These are phyloP conservation scores for Eulemur macaco DNA, from an alignment of 2,113 vertebrate species.

Conservation along the genomic window DNA sequence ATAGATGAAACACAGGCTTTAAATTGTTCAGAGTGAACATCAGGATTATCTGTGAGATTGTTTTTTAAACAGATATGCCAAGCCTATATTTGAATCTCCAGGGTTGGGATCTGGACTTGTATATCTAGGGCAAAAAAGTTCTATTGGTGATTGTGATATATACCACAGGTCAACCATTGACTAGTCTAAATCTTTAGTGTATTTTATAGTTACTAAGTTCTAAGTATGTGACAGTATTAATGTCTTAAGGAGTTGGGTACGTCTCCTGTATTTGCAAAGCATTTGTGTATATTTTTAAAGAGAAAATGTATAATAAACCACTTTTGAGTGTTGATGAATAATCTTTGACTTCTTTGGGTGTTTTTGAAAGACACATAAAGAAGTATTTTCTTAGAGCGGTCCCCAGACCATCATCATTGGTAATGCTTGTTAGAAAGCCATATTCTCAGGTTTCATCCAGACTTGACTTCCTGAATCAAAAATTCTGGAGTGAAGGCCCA, in stretches of 20 bases:
- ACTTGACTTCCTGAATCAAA: neutral
- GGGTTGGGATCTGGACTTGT: neutral
- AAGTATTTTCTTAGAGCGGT: neutral
- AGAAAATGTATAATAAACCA: neutral
- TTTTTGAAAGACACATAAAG: neutral
- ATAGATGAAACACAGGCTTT: neutral
- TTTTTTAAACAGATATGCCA: neutral
- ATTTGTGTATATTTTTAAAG: neutral
- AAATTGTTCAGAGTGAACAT: neutral
- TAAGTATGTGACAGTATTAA: neutral
- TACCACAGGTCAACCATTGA: neutral
- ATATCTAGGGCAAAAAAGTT: neutral
- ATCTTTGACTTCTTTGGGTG: neutral
- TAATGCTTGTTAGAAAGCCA: neutral
- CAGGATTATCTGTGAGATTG: neutral
- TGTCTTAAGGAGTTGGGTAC: neutral
- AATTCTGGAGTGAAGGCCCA: neutral
- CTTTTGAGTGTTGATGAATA: neutral
- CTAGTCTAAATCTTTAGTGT: neutral
- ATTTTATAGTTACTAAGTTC: neutral
- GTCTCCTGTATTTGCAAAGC: constrained; percentile 17
- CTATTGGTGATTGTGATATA: neutral
- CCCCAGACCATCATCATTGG: neutral
- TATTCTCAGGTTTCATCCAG: neutral
- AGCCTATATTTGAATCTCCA: neutral